Evolutionary conservation across 2,797 vertebrate genomes (phyloP).

Genomic region (Smutsia temminckii): DNA sequence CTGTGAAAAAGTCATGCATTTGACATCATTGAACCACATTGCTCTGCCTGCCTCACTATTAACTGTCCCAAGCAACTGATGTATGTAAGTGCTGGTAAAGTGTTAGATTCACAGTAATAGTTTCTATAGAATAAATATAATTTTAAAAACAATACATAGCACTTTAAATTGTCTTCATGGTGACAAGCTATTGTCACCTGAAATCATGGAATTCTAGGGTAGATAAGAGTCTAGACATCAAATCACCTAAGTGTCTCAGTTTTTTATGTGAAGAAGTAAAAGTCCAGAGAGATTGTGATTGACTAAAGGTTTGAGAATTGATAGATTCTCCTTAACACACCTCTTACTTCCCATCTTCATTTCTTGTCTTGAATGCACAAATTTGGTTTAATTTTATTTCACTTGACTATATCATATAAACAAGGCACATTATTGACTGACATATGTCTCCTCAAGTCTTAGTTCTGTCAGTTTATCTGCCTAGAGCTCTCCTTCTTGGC

Average conservation of each 20-base stretch:
- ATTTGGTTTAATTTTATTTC: conserved; percentile 31
- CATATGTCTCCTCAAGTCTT: conserved; percentile 15
- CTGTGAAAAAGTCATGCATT: conserved; percentile 11
- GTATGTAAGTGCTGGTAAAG: background rate
- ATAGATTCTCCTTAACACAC: background rate
- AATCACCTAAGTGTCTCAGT: background rate
- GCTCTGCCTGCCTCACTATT: background rate
- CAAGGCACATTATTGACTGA: background rate
- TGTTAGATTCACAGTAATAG: background rate
- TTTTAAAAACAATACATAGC: background rate
- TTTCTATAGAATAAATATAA: background rate
- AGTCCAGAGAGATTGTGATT: background rate
- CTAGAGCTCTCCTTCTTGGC: conserved; percentile 23
- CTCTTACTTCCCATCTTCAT: conserved; percentile 8
- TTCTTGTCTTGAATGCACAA: conserved; percentile 11
- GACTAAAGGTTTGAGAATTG: conserved; percentile 3
- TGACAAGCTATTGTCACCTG: background rate
- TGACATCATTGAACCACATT: background rate
- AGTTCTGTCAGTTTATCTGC: conserved; percentile 29
- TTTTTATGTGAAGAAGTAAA: background rate
- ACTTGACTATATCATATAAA: conserved; percentile 16
- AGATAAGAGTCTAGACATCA: background rate
- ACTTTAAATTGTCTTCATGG: background rate
- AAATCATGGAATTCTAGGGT: conserved; percentile 40
- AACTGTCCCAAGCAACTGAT: background rate